Evolutionary conservation across 2,113 vertebrate genomes (phyloP), one percentile per base, ranked within the genome.

Genomic region (Aleadryas rufinucha): DNA sequence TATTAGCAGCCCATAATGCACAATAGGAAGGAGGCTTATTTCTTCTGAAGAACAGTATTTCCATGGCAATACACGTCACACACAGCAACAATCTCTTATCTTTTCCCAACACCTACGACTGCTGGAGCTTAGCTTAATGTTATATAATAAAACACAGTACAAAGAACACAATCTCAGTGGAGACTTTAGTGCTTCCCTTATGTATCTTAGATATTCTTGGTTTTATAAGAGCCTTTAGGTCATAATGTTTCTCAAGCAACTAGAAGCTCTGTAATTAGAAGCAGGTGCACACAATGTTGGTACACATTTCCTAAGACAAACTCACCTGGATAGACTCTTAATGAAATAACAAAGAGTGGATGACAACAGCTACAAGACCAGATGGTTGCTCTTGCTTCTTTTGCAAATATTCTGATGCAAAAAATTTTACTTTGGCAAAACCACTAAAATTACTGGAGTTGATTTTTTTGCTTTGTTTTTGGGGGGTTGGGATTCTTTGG

Each of bases 11-110:
- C 35, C 22, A 33, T 61, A 92, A 74, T 11, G 47, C 42, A 69
- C 37, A 54, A 52, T 15, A 84, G 22, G 30, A 37, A 86, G 63
- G 64, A 66, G 21, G 15, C 7, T 65, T 57, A 50, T 41, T 87
- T 20, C 52, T 91, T 71, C 27, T 56, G 52, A 76, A 87, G 52
- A 72, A 35, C 41, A 61, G 41, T 8, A 96, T 97, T 95, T 92
- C 93, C 88, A 95, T 92, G 80, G 94, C 59, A 95, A 94, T 95
- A 28, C 21, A 83, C 52, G 14, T 56, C n/a, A 90, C 4, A 5
- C 71, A 61, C 72, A 83, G 83, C 80, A 95, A 89, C 74, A 69
- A 66, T 21, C 72, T 82, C 35, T 65, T 74, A 69, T 63, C 56
- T 90, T 90, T 80, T 39, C 70, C 53, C 61, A 89, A 65, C 72